Conservation (phyloP, 2,797 vertebrate species). For the Borostomias antarcticus region DNA sequence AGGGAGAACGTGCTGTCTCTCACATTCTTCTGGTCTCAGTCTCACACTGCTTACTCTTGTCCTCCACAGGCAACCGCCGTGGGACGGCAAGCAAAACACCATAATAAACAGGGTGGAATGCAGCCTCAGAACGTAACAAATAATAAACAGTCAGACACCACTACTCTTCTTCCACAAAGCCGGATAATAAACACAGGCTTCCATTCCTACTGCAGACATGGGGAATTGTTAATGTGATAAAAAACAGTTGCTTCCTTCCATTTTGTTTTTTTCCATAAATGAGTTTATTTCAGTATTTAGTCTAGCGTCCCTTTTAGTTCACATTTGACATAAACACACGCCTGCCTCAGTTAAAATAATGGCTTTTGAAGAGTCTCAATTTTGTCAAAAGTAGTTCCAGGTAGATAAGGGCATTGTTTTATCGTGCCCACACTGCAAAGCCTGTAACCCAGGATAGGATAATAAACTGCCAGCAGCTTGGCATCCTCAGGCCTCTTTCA, state of each 20-base stretch:
- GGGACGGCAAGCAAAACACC: constrained; percentile 58
- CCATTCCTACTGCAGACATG: constrained; percentile 26
- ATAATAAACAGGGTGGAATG: constrained; percentile 63
- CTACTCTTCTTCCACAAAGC: constrained; percentile 30
- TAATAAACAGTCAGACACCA: constrained; percentile 54
- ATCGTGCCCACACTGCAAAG: not conserved
- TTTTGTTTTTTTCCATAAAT: not conserved
- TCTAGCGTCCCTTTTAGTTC: constrained; percentile 24
- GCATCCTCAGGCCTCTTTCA: not conserved
- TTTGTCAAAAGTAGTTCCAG: not conserved
- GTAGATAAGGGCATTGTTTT: not conserved
- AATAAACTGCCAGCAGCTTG: not conserved
- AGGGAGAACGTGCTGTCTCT: constrained; percentile 56
- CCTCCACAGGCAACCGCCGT: constrained; percentile 31
- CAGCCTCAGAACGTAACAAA: constrained; percentile 38
- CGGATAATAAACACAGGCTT: constrained; percentile 42
- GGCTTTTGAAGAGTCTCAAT: not conserved
- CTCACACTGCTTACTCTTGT: constrained; percentile 37
- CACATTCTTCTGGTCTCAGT: constrained; percentile 58
- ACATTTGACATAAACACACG: not conserved
- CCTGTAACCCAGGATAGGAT: not conserved
- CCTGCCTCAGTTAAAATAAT: not conserved
- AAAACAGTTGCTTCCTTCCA: not conserved
- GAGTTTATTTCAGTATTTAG: constrained; percentile 33
- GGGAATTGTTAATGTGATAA: constrained; percentile 44